Conservation (phyloP, 2,113 vertebrate genomes). For the Centrocercus urophasianus region DNA sequence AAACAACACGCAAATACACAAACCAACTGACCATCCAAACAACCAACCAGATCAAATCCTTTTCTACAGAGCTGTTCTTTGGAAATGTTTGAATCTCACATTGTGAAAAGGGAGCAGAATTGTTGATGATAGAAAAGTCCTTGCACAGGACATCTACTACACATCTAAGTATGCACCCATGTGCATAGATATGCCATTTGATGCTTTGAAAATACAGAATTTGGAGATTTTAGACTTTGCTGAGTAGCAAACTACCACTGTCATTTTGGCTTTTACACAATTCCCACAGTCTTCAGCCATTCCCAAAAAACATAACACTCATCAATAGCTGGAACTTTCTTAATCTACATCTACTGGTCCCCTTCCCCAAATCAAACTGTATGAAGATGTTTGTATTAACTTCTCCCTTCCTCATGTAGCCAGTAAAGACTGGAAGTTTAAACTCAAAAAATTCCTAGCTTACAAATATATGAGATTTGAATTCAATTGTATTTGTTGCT, state of each 20-base stretch:
- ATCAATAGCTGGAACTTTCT: neutral
- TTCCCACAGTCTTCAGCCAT: neutral
- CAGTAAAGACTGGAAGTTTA: neutral
- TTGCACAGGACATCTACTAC: neutral
- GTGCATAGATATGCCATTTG: no score
- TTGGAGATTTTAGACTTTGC: neutral
- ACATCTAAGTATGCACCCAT: no score
- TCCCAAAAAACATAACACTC: neutral
- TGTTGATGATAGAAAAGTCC: neutral
- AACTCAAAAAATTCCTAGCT: neutral
- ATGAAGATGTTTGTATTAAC: neutral
- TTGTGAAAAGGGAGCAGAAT: neutral
- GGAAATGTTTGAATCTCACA: neutral
- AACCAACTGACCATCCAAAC: neutral
- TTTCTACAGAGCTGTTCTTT: neutral
- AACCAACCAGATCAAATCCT: neutral
- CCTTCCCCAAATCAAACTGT: neutral
- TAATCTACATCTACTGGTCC: neutral
- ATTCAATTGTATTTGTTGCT: neutral
- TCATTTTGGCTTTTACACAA: neutral
- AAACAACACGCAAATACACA: neutral
- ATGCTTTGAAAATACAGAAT: neutral
- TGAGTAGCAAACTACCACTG: neutral
- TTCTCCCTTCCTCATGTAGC: neutral
- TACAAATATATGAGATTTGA: neutral